Evolutionary conservation across 2,888 invertebrate genomes (phyloP).

Genomic region (Syrphus vitripennis): DNA sequence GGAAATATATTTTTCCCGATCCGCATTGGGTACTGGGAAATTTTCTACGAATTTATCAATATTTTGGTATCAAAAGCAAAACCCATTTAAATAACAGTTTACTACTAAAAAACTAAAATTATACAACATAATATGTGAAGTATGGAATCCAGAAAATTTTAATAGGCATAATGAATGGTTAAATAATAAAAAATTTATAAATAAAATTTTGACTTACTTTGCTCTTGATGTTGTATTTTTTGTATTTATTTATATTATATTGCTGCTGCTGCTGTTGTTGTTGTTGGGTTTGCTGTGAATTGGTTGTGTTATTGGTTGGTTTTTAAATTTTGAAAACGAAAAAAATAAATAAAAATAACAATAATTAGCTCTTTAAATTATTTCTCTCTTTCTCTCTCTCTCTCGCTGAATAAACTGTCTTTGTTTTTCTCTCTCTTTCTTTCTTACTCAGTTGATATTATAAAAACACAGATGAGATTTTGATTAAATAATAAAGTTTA

Average conservation of each 20-base stretch:
- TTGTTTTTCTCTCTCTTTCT: slow-evolving; percentile 25
- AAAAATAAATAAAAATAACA: neutral
- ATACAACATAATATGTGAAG: too few species aligned
- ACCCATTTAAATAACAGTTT: too few species aligned
- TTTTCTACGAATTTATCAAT: too few species aligned
- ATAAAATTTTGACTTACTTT: slow-evolving; percentile 41
- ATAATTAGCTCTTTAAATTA: neutral
- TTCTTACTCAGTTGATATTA: slow-evolving; percentile 18
- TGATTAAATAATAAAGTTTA: slow-evolving; percentile 56
- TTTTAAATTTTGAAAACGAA: slow-evolving; percentile 9
- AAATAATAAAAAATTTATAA: neutral
- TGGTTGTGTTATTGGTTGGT: slow-evolving; percentile 20
- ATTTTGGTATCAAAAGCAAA: too few species aligned
- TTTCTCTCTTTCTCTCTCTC: slow-evolving; percentile 12
- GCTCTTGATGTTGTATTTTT: slow-evolving; percentile 48
- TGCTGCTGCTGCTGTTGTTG: slow-evolving; percentile 38
- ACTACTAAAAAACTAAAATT: too few species aligned
- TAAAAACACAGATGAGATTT: slow-evolving; percentile 53
- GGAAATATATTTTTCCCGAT: too few species aligned
- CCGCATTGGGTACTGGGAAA: too few species aligned
- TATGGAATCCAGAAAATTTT: too few species aligned
- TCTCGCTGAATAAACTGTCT: slow-evolving; percentile 28
- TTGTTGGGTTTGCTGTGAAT: slow-evolving; percentile 16
- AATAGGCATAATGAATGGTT: neutral
- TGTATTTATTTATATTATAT: slow-evolving; percentile 3